Evolutionary conservation across 2,888 invertebrate genomes (phyloP).

Genomic region (Drosophila subquinaria): DNA sequence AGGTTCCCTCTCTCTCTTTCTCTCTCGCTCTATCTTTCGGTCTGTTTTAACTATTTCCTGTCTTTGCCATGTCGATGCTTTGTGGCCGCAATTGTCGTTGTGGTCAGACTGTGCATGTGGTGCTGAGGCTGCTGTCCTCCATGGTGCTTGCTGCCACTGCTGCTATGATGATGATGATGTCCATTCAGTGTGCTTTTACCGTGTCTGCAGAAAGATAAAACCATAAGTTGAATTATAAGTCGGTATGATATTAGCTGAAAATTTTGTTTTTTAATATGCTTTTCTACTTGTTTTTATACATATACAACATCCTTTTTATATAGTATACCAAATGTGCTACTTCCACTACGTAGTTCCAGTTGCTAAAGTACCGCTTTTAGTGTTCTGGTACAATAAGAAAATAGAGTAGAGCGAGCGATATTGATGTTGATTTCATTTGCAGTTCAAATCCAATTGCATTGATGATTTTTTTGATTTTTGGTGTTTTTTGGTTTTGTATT

Average conservation of each 20-base stretch:
- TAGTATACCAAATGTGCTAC: constrained; percentile 61
- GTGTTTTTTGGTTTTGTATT: constrained; percentile 36
- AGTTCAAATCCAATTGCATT: constrained; percentile 69
- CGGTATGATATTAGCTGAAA: neutral
- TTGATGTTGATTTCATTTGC: constrained; percentile 55
- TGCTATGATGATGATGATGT: constrained; percentile 50
- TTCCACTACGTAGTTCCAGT: constrained; percentile 76
- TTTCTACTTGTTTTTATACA: constrained; percentile 65
- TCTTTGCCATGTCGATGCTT: constrained; percentile 78
- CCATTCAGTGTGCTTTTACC: constrained; percentile 81
- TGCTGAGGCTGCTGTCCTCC: constrained; percentile 62
- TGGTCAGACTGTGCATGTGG: constrained; percentile 67
- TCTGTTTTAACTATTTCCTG: constrained; percentile 65
- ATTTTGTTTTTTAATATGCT: constrained; percentile 48
- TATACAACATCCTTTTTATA: constrained; percentile 44
- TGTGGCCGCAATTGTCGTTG: constrained; percentile 70
- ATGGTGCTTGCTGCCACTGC: constrained; percentile 60
- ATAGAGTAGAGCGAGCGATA: constrained; percentile 74
- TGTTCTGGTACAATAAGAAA: constrained; percentile 51
- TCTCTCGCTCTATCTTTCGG: neutral
- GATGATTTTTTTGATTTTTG: constrained; percentile 53
- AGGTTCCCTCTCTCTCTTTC: constrained; percentile 5
- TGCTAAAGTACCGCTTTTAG: constrained; percentile 60
- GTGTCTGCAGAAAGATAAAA: constrained; percentile 63
- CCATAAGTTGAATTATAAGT: constrained; percentile 1